Base-by-base conservation (phyloP, 1,140 invertebrate genomes). In the Druon quercuslanigerum region DNA sequence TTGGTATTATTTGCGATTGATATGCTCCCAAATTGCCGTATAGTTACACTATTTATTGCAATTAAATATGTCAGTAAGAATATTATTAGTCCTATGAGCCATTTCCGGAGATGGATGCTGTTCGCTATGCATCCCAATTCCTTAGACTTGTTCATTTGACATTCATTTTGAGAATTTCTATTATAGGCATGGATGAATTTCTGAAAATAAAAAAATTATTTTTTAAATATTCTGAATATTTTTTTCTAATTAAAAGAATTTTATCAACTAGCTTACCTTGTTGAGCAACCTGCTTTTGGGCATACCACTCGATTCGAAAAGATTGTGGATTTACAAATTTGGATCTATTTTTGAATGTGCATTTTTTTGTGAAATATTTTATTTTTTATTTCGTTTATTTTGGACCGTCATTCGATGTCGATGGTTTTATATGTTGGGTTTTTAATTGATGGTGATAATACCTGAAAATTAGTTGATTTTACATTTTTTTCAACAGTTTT, bases 31-130 rank as follows among this genome's bases (percentile, higher is more conserved):
- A 90, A 88, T 82, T 89, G 87, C 13, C 86, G 83, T 1, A 86
- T 85, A 56, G 84, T 84, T 33, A 90, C 86, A 25, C 79, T 90
- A 73, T 91, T 91, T 46, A 91, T 86, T 14, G 87, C 79, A 33
- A 90, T 54, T 57, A 90, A 75, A 12, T 84, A 90, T 72, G 79
- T 79, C 14, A 89, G 82, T 57, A 91, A 70, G 60, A 87, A 86
- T 46, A 86, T 54, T 17, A 90, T 50, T 40, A 90, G 50, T 14
- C 79, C 85, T 20, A 91, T 84, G 7, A 90, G 73, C 89, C 89
- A 90, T 82, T 82, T 83, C 79, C 79, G 82, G 73, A 87, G 66
- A 60, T 86, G 86, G 51, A 82, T 33, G 13, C 82, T 84, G 50
- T 76, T 72, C 40, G 77, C 83, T 20, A n/a, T 60, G 74, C 66